These are phyloP conservation scores for Forbesichthys papilliferus DNA, from an alignment of 2,113 vertebrate species.

Conservation along the genomic window DNA sequence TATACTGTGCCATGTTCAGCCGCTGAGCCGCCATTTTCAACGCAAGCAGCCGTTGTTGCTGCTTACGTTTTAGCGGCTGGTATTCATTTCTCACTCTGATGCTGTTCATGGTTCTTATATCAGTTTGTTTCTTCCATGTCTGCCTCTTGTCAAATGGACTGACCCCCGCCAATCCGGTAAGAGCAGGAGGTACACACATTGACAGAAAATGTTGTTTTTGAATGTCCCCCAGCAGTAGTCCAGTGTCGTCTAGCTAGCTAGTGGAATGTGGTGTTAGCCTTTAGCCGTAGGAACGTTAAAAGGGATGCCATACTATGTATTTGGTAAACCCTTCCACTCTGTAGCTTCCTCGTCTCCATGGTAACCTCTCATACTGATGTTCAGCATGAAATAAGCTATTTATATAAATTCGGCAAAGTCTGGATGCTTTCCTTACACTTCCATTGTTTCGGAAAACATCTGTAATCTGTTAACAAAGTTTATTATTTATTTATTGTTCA, in stretches of 20 bases:
- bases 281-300: background rate
- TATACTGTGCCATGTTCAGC: slow-evolving; percentile 36
- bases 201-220: slow-evolving; percentile 37
- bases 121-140: slow-evolving; percentile 96
- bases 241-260: slow-evolving; percentile 37
- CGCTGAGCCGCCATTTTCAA: slow-evolving; percentile 13
- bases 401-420: too few species aligned
- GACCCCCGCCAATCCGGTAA: slow-evolving; percentile 94
- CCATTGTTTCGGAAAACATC: too few species aligned
- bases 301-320: too few species aligned
- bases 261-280: slow-evolving; percentile 24
- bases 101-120: slow-evolving; percentile 85
- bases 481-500: too few species aligned
- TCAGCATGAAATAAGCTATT: too few species aligned
- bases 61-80: background rate
- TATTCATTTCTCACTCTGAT: slow-evolving; percentile 32
- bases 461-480: too few species aligned
- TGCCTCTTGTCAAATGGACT: slow-evolving; percentile 94
- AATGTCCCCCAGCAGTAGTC: slow-evolving; percentile 35
- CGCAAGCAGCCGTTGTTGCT: slow-evolving; percentile 36
- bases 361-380: too few species aligned
- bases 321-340: too few species aligned
- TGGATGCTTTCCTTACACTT: too few species aligned
- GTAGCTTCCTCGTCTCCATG: too few species aligned
- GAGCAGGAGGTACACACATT: slow-evolving; percentile 96